Conservation (phyloP, 2,888 invertebrate genomes). For the Erannis defoliaria region DNA sequence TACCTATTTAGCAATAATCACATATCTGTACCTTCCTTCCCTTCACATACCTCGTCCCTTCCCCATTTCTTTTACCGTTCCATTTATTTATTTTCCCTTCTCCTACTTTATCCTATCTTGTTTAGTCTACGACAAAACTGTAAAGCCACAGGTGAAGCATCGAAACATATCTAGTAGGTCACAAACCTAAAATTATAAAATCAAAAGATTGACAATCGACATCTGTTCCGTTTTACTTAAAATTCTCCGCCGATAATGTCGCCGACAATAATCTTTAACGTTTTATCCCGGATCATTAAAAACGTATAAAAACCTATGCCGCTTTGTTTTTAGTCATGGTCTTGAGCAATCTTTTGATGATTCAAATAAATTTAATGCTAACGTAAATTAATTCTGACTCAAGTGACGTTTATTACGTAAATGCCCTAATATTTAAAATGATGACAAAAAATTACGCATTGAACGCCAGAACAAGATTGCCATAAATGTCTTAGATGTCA, state of each 20-base stretch:
- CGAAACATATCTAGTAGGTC: not conserved
- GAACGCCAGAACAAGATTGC: slow-evolving; percentile 1
- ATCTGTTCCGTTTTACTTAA: slow-evolving; percentile 15
- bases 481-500: slow-evolving; percentile 11
- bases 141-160: not conserved
- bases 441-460: not conserved
- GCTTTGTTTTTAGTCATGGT: slow-evolving; percentile 23
- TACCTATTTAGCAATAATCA: too few species aligned
- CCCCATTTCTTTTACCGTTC: too few species aligned
- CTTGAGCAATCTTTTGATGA: slow-evolving; percentile 22
- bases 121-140: not conserved
- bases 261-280: slow-evolving; percentile 10
- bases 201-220: slow-evolving; percentile 18
- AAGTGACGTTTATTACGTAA: slow-evolving; percentile 19
- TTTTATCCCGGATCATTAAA: slow-evolving; percentile 19
- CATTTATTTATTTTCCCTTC: too few species aligned
- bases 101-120: too few species aligned
- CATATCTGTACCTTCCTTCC: too few species aligned
- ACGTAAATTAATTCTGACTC: slow-evolving; percentile 14
- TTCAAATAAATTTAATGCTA: slow-evolving; percentile 10
- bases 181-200: slow-evolving; percentile 3
- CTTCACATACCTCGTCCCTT: too few species aligned
- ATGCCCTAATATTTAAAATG: slow-evolving; percentile 6
- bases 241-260: slow-evolving; percentile 14
- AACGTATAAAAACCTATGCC: slow-evolving; percentile 16